Base-by-base conservation (phyloP, 1,140 invertebrate species). In the Ceratitis capitata region DNA sequence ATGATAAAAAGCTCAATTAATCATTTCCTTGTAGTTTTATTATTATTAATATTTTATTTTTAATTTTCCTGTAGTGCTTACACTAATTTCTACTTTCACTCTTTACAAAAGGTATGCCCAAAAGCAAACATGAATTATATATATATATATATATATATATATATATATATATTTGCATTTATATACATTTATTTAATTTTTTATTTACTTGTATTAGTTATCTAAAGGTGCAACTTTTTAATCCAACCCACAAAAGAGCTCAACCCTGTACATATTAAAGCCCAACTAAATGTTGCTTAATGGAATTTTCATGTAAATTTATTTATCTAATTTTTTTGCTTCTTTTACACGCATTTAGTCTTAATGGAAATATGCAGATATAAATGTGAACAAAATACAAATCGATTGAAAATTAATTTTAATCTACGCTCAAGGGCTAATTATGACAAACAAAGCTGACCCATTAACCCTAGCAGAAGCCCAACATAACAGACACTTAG, bases 371-470 rank as follows among this genome's bases (percentile, higher is more conserved):
- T 2, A 69, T 53, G 14, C 58, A 16, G 19, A 32, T 23, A 56
- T 23, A n/a, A 56, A n/a, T n/a, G n/a, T 53, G 14, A 19, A 69
- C 32, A 39, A n/a, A 69, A 1, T 19, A 35, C 29, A 69, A 69
- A 69, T 35, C 61, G 29, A 39, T 19, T 10, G 39, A 35, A 69
- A 69, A 69, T 39, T 69, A 69, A n/a, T 16, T 19, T 14, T 69
- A 35, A 69, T 69, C 32, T 32, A 32, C 32, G 61, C 61, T 29
- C 39, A 69, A 69, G 32, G 61, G 61, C 61, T 69, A 69, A 69
- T 69, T 69, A 69, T 39, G 16, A 78, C n/a, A 45, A 78, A 78
- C 69, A 47, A 47, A 47, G 39, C 23, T 45, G 69, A 78, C 69
- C 42, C 39, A 78, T 47, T 78, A 78, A 45, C 69, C 39, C 19